Conservation (phyloP, 92 coral and sea anemone species). For the Phenganax stokvisi region DNA sequence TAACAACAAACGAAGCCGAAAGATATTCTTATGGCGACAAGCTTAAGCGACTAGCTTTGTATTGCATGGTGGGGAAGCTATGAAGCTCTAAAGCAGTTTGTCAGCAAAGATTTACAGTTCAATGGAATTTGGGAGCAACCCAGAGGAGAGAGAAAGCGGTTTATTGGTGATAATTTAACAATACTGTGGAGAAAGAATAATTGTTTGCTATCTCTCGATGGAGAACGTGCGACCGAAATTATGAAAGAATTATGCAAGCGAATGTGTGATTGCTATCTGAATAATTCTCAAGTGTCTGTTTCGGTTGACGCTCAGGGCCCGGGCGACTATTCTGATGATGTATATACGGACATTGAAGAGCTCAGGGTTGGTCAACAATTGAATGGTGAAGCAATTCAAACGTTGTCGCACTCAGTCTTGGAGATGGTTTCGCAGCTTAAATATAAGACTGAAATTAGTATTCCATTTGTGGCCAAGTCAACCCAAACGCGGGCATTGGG, state of each 20-base stretch:
- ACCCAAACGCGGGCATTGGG: too few relatives aligned
- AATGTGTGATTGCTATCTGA: neutral
- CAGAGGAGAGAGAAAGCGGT: neutral
- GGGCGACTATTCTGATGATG: neutral
- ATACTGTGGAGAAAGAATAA: conserved; percentile 2
- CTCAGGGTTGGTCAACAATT: neutral
- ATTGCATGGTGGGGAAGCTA: neutral
- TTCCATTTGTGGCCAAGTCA: too few relatives aligned
- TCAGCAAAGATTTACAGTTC: neutral
- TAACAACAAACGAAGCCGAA: too few relatives aligned
- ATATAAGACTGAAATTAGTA: too few relatives aligned
- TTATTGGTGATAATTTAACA: neutral
- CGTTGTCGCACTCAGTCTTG: neutral
- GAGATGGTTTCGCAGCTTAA: too few relatives aligned
- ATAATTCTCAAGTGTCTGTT: neutral
- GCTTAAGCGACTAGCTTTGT: neutral
- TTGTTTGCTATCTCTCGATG: neutral
- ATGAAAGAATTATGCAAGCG: neutral
- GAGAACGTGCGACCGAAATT: neutral
- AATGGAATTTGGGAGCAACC: neutral
- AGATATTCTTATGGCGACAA: too few relatives aligned
- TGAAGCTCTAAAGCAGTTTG: neutral
- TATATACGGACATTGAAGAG: neutral
- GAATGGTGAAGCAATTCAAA: neutral
- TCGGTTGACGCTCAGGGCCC: neutral